phyloP scores from a whole-genome alignment of 2,797 vertebrate genomes.

The Coregonus suidteri region DNA sequence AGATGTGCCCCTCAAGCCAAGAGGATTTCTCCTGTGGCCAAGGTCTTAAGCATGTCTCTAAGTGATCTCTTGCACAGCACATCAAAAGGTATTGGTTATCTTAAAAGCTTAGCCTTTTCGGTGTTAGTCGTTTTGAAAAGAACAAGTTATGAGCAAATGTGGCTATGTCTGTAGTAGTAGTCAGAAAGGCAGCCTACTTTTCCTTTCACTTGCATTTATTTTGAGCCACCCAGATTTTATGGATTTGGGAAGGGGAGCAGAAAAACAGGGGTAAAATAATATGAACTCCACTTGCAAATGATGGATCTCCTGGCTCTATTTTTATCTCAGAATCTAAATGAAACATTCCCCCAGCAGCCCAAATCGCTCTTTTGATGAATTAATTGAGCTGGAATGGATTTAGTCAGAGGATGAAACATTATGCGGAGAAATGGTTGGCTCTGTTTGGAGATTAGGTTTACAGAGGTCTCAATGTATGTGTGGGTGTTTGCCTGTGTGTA shows the following conservation, averaged over 20 bases:
- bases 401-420: conserved; percentile 21
- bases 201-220: too few species aligned
- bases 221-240: too few species aligned
- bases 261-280: conserved; percentile 8
- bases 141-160: too few species aligned
- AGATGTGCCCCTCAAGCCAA: background rate
- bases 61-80: too few species aligned
- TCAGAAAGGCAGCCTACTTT: background rate
- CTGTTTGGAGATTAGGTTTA: too few species aligned
- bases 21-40: background rate
- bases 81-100: too few species aligned
- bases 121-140: too few species aligned
- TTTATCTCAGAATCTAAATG: conserved; percentile 72
- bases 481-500: too few species aligned
- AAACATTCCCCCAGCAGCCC: conserved; percentile 54
- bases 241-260: background rate
- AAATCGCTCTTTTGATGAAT: conserved; percentile 54
- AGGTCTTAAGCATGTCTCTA: too few species aligned
- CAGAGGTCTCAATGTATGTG: background rate
- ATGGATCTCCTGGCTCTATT: conserved; percentile 55
- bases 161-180: too few species aligned
- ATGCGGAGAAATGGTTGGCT: too few species aligned
- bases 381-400: conserved; percentile 60
- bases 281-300: conserved; percentile 47
- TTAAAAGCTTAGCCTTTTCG: too few species aligned